Evolutionary conservation across 64 coral and sea anemone species (phyloP), one percentile per base, ranked within the genome.

Genomic region (Porites australiensis): DNA sequence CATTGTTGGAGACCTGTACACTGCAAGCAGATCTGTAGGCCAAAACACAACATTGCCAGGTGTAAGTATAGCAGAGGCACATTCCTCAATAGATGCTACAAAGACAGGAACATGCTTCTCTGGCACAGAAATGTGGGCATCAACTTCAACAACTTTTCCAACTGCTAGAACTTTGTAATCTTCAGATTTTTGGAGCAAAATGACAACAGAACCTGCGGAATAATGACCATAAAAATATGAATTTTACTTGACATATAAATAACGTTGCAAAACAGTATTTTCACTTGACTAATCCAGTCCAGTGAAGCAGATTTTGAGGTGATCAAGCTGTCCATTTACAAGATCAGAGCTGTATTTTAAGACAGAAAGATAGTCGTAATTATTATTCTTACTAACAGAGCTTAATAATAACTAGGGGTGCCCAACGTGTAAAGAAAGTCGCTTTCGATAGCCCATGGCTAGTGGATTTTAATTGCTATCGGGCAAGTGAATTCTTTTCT

Each of bases 101-200:
- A 74, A 89, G 46, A 89, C 88, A 79, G 88, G 72, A 60, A 89
- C 58, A 54, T 89, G 72, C 22, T 89, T 73, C 50, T 89, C 72
- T 89, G 74, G 88, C 53, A 89, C 73, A 63, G 68, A 75, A 64
- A 79, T 63, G 55, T 50, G 45, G 44, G 52, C 89, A 79, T 51
- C 73, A 18, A 58, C n/a, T 64, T 71, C 69, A 64, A 92, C 73
- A 73, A 84, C 83, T 71, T 71, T 71, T 45, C 90, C 80, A 86
- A 92, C 80, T 64, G 79, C 90, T 15, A 92, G 64, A 73, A 92
- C 80, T 92, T 92, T 70, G 70, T 76, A 84, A 74, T 78, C 63
- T 65, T 89, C 68, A 71, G 68, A 71, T 71, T 71, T 71, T 71
- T 71, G 68, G n/a, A 71, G 68, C 68, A 71, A 71, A 71, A 71